Evolutionary conservation across 2,888 invertebrate species (phyloP), one percentile per base, ranked within the genome.

Genomic region (Congeria kusceri): DNA sequence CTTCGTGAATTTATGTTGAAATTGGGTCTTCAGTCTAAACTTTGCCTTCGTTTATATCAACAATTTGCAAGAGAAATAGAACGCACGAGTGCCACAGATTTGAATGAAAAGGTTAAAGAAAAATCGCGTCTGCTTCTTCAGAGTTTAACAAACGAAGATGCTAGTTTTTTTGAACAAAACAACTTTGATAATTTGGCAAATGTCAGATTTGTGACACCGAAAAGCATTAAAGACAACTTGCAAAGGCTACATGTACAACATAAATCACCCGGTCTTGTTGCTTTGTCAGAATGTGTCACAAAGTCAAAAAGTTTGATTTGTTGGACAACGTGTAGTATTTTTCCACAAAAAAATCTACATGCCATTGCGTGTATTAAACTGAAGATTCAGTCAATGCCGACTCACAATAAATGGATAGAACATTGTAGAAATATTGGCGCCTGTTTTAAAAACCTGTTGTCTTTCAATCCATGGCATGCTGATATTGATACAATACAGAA

Each of bases 61-160:
- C 23, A 49, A 25, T 83, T 78, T 74, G 86, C 83, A 0, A 46
- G 32, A 46, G 47, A 44, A 15, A 65, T 86, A n/a, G 74, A 72
- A 23, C 25, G 11, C 27, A 29, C 59, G 11, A 74, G n/a, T n/a
- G n/a, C n/a, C n/a, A n/a, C n/a, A n/a, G n/a, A n/a, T n/a, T n/a
- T n/a, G n/a, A n/a, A n/a, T n/a, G n/a, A n/a, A n/a, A n/a, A n/a
- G n/a, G n/a, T n/a, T n/a, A n/a, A n/a, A n/a, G n/a, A n/a, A n/a
- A n/a, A n/a, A n/a, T n/a, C n/a, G n/a, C n/a, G n/a, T n/a, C n/a
- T n/a, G n/a, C n/a, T n/a, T n/a, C n/a, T n/a, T n/a, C n/a, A n/a
- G n/a, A n/a, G n/a, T n/a, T n/a, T n/a, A n/a, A n/a, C n/a, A n/a
- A n/a, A n/a, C n/a, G n/a, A n/a, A n/a, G n/a, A n/a, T n/a, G n/a